Evolutionary conservation across 2,797 vertebrate species (phyloP).

Genomic region (Crenichthys baileyi): DNA sequence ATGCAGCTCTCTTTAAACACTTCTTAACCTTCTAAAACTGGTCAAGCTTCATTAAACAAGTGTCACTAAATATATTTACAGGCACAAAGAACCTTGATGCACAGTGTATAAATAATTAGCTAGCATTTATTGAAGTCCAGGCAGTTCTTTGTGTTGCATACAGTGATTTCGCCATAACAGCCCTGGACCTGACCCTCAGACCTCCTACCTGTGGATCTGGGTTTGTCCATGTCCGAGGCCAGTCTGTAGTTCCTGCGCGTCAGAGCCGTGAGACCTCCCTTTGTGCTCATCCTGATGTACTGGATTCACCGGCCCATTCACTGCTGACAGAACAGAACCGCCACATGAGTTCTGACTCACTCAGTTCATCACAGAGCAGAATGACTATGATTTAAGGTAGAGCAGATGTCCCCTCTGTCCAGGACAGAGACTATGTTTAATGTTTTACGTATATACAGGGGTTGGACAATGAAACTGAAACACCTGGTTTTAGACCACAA

Average conservation of each 20-base stretch:
- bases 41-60: not conserved
- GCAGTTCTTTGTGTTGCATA: not conserved
- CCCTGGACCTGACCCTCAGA: not conserved
- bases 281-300: constrained; percentile 88
- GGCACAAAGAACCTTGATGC: not conserved
- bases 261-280: constrained; percentile 85
- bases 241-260: constrained; percentile 89
- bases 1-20: too few species aligned
- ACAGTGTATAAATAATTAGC: not conserved
- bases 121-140: not conserved
- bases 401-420: too few species aligned
- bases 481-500: too few species aligned
- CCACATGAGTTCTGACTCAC: not conserved
- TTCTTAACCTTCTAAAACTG: not conserved
- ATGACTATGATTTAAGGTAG: not conserved
- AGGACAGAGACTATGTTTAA: too few species aligned
- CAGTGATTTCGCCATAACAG: not conserved
- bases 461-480: too few species aligned
- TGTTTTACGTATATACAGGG: too few species aligned
- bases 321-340: constrained; percentile 15
- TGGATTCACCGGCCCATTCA: constrained; percentile 43
- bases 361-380: not conserved
- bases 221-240: constrained; percentile 88
- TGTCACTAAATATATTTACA: not conserved
- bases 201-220: constrained; percentile 85